Evolutionary conservation across 2,888 invertebrate genomes (phyloP).

Genomic region (Helobdella robusta): DNA sequence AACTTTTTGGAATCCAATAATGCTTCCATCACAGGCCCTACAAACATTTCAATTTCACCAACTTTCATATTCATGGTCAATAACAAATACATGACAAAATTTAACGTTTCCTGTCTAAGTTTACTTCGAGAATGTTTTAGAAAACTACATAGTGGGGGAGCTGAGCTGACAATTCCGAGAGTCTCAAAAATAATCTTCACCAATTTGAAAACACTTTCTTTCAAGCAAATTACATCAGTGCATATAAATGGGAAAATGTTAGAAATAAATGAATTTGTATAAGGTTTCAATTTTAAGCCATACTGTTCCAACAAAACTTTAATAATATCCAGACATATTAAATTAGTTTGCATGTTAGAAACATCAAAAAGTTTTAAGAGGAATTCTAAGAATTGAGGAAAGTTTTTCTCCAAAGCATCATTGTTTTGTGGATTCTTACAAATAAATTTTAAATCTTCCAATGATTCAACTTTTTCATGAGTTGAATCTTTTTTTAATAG

Average conservation of each 20-base stretch:
- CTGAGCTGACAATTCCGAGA: background rate
- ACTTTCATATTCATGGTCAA: slow-evolving; percentile 70
- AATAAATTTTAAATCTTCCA: background rate
- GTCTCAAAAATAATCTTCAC: background rate
- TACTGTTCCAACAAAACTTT: background rate
- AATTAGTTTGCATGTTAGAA: background rate
- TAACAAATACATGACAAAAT: slow-evolving; percentile 66
- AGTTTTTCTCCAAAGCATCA: background rate
- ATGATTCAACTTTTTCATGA: background rate
- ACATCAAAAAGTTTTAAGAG: slow-evolving; percentile 12
- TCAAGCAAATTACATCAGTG: background rate
- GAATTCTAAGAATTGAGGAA: slow-evolving; percentile 19
- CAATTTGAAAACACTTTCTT: slow-evolving; percentile 9
- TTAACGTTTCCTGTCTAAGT: slow-evolving; percentile 61
- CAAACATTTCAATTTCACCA: slow-evolving; percentile 55
- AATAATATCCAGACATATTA: slow-evolving; percentile 14
- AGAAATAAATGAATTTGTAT: background rate
- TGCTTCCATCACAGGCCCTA: slow-evolving; percentile 50
- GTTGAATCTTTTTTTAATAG: background rate
- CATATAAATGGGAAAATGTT: slow-evolving; percentile 8
- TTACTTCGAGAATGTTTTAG: slow-evolving; percentile 2
- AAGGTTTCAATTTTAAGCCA: background rate
- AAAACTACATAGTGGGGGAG: background rate
- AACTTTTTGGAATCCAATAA: slow-evolving; percentile 60
- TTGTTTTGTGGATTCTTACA: background rate